Base-by-base conservation (phyloP, 2,888 invertebrate genomes). In the Tiliacea citrago region DNA sequence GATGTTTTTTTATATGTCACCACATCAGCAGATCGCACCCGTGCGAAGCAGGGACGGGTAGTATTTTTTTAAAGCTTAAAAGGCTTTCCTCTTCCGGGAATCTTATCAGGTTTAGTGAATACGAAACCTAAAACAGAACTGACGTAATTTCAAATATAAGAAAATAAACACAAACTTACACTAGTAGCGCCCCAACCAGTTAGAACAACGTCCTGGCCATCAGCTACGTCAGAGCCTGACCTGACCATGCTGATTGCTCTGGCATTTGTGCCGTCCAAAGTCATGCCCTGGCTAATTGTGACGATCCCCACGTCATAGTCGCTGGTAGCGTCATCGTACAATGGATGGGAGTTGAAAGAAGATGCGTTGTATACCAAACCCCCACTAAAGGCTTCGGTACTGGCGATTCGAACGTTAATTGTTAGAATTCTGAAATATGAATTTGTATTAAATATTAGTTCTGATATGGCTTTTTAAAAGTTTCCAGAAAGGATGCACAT, bases 281-380 rank as follows among this genome's bases (percentile, higher is more conserved):
- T 80, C 84, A 97, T 96, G 0, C 88, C 78, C 18, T 88, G 87
- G 0, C 73, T 7, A 0, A 97, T 88, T 49, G 88, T 88, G 35
- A 97, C 88, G 6, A 96, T 78, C 0, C 92, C 97, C 0, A 96
- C 93, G 63, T 97, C 97, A 73, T 95, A 96, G 84, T 97, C 96
- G 16, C 89, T 89, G 0, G 91, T 93, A 0, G 21, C n/a, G 0
- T 81, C 35, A 77, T 96, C 93, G 86, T 95, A 97, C 0, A 82
- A 66, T 0, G 95, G 94, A 81, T 97, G 97, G 1, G 82, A 84
- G 1, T 72, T 80, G 24, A 94, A 89, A 1, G 68, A 61, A 0
- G 86, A 88, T 0, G 96, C 91, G 3, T 89, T 86, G 75, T 97
- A 97, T 73, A 92, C 68, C 1, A 75, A 87, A 0, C 97, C 97